Percentiles rank a stretch among this genome's conserved stretches.
These are phyloP conservation scores for Acestrorhynchus altus DNA, from an alignment of 2,797 vertebrate species.

Conservation along the genomic window DNA sequence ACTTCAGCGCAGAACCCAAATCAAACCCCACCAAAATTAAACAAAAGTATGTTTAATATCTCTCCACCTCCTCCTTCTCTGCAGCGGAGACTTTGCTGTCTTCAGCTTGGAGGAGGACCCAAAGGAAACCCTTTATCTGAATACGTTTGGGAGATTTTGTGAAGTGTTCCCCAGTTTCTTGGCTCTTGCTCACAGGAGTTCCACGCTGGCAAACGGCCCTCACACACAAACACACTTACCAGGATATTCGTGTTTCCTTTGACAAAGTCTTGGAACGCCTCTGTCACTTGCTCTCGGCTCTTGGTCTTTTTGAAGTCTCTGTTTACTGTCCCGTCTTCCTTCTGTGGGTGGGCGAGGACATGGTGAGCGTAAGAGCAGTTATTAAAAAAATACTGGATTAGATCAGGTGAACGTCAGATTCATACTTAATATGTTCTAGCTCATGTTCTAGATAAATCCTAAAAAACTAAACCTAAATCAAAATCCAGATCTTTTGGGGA, in stretches of 20 bases:
- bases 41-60: no score
- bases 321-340: constrained; percentile 95
- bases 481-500: no score
- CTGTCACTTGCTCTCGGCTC: constrained; percentile 88
- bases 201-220: constrained; percentile 13
- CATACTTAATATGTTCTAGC: no score
- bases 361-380: constrained; percentile 30
- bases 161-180: constrained; percentile 25
- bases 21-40: no score
- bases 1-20: background rate
- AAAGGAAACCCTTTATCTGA: constrained; percentile 40
- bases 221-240: constrained; percentile 79
- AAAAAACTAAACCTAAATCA: no score
- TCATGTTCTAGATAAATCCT: background rate
- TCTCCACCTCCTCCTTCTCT: no score
- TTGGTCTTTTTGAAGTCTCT: constrained; percentile 98
- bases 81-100: constrained; percentile 4
- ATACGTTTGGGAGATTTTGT: constrained; percentile 23
- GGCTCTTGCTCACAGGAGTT: constrained; percentile 12
- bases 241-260: constrained; percentile 88
- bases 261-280: constrained; percentile 91
- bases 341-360: constrained; percentile 74
- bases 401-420: no score
- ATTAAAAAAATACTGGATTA: background rate
- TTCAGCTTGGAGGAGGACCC: constrained; percentile 19